A percentile compares a stretch with the other conserved stretches of the same genome.
phyloP scores from a whole-genome alignment of 2,797 vertebrate species.

The Tapera naevia region DNA sequence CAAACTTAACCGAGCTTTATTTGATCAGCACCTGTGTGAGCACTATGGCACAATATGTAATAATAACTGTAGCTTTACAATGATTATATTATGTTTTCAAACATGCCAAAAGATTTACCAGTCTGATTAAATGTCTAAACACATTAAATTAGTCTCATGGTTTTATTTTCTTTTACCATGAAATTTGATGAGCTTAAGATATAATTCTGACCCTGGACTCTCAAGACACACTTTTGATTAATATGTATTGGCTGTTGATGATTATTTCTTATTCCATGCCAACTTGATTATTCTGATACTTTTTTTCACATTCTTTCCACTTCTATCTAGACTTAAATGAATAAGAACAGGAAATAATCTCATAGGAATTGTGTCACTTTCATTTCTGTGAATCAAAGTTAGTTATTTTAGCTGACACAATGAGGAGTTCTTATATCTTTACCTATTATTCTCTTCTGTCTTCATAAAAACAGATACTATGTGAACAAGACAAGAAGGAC shows the following conservation, averaged over 20 bases:
- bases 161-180: conserved; percentile 20
- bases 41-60: neutral
- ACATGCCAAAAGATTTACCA: conserved; percentile 32
- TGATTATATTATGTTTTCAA: conserved; percentile 17
- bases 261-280: neutral
- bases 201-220: neutral
- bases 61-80: conserved; percentile 18
- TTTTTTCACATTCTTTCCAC: neutral
- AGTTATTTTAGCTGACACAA: neutral
- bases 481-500: neutral
- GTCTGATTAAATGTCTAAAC: conserved; percentile 18
- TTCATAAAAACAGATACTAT: neutral
- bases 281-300: neutral
- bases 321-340: neutral
- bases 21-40: neutral
- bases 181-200: neutral
- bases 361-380: neutral
- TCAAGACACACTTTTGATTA: conserved; percentile 14
- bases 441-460: neutral
- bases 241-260: neutral
- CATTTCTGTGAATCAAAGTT: neutral
- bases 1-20: neutral
- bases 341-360: neutral
- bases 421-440: neutral
- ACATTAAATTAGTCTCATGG: neutral